Evolutionary conservation across 2,888 invertebrate genomes (phyloP).

Genomic region (Protonemura montana): DNA sequence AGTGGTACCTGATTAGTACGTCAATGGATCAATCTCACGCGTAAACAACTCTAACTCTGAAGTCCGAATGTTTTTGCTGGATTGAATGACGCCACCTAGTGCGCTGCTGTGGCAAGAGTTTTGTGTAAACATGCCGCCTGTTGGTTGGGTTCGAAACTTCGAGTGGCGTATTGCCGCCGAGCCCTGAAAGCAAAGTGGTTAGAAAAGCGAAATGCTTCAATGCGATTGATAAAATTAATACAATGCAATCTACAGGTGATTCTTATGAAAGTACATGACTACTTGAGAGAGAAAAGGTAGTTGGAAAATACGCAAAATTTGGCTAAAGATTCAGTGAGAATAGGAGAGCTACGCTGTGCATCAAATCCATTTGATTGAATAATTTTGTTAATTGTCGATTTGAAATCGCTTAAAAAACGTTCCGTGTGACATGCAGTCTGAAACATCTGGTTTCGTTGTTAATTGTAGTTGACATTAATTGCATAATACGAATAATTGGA

Average conservation of each 20-base stretch:
- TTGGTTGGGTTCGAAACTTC: not conserved
- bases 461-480: not conserved
- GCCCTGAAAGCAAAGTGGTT: conserved; percentile 27
- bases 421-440: not conserved
- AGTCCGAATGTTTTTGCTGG: not conserved
- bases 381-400: not conserved
- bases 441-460: not conserved
- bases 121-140: not conserved
- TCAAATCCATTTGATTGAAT: no score
- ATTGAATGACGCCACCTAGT: conserved; percentile 15
- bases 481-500: not conserved
- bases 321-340: not conserved
- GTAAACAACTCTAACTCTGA: not conserved
- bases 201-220: conserved; percentile 3
- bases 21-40: not conserved
- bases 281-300: not conserved
- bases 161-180: not conserved
- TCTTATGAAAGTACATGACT: not conserved
- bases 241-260: not conserved
- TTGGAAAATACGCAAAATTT: not conserved
- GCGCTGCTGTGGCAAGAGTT: not conserved
- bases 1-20: not conserved
- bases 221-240: not conserved
- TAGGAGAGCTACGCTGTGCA: no score
- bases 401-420: not conserved